Conservation (phyloP, 2,113 vertebrate genomes). For the Taxidea taxus region DNA sequence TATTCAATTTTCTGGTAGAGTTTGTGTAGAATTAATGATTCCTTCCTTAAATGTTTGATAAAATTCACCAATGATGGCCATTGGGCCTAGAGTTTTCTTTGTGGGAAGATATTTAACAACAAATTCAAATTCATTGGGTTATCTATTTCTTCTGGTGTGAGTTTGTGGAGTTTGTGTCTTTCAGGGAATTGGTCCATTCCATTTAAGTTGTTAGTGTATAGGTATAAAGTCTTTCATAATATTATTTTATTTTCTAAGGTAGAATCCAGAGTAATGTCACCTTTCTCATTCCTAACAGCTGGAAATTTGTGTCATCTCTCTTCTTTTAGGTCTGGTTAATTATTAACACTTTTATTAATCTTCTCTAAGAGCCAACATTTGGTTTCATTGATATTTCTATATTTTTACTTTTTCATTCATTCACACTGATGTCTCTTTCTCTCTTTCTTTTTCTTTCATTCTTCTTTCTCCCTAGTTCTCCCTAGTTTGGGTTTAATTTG, state of each 20-base stretch:
- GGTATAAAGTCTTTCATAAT: not conserved
- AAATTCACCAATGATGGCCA: not conserved
- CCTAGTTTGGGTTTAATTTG: not conserved
- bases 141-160: not conserved
- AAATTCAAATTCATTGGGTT: not conserved
- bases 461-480: not conserved
- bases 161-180: not conserved
- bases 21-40: conserved; percentile 4
- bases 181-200: not conserved
- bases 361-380: not conserved
- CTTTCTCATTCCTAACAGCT: not conserved
- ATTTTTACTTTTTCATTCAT: not conserved
- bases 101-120: not conserved
- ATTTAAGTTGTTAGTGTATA: not conserved
- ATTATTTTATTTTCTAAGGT: not conserved
- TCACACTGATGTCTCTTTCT: not conserved
- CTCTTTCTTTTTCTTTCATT: not conserved
- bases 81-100: not conserved
- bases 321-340: not conserved
- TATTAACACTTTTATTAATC: not conserved
- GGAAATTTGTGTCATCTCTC: not conserved
- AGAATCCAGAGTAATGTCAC: not conserved
- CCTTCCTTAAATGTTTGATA: not conserved
- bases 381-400: not conserved
- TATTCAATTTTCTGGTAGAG: not conserved